These are phyloP conservation scores for Biston betularia DNA, from an alignment of 2,888 invertebrate genomes.

Conservation along the genomic window DNA sequence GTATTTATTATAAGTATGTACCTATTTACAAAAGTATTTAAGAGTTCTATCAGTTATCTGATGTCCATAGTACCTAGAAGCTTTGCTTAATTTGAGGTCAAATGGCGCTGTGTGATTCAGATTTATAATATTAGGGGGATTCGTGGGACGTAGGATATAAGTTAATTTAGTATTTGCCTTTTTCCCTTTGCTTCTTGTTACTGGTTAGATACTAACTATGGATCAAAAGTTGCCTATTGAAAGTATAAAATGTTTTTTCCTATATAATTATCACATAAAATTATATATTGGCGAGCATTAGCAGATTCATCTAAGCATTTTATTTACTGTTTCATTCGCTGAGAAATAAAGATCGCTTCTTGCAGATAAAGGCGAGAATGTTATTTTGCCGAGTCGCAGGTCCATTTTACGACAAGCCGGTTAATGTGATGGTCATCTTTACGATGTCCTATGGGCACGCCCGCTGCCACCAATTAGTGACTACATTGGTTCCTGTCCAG, in stretches of 20 bases:
- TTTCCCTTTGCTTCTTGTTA: too few relatives aligned
- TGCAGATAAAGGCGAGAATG: constrained; percentile 26
- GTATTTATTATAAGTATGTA: too few relatives aligned
- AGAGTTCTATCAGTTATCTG: too few relatives aligned
- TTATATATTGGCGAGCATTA: constrained; percentile 25
- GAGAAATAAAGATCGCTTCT: constrained; percentile 27
- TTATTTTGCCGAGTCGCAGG: constrained; percentile 27
- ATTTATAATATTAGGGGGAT: too few relatives aligned
- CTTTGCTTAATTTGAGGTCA: too few relatives aligned
- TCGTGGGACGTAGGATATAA: too few relatives aligned
- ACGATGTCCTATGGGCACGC: constrained; percentile 41
- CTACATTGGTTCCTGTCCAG: constrained; percentile 19
- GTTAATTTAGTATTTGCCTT: too few relatives aligned
- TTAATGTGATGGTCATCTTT: constrained; percentile 40
- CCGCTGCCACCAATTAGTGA: constrained; percentile 30
- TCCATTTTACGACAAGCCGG: constrained; percentile 38
- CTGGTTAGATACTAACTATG: not conserved
- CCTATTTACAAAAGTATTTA: too few relatives aligned
- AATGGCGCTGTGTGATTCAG: too few relatives aligned
- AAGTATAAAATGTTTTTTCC: not conserved
- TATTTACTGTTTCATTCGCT: constrained; percentile 29
- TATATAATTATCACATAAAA: constrained; percentile 18
- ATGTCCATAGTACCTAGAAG: too few relatives aligned
- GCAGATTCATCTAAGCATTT: constrained; percentile 26
- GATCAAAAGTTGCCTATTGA: not conserved